Evolutionary conservation across 2,888 invertebrate species (phyloP), one percentile per base, ranked within the genome.

Genomic region (Julus scanicus): DNA sequence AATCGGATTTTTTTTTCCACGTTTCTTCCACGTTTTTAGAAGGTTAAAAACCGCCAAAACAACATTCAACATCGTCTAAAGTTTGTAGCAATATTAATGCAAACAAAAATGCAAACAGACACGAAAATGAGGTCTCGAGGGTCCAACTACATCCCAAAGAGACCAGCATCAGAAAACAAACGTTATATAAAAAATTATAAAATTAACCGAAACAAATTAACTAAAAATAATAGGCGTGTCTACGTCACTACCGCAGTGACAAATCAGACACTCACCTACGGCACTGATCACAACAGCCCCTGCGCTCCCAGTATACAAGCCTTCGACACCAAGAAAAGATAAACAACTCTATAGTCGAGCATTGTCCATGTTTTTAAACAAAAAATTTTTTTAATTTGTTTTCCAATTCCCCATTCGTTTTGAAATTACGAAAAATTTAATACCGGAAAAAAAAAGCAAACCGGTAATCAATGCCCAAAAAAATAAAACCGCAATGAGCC

Each of bases 231-330:
- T 80, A 48, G 49, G 86, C 49, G 80, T 80, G 88, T 53, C 85
- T 84, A 84, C 48, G 85, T 88, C 88, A 88, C 84, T 88, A 88
- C 84, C 17, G 57, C 84, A 88, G 85, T 88, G 85, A 88, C 84
- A 88, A 84, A 88, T 88, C 83, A 40, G 83, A 84, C 89, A 89
- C 89, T 89, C 89, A 89, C 89, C 89, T 83, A 89, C 88, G 17
- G 89, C 89, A 89, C 88, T 89, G 88, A 89, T 89, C 89, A 89
- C 89, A 83, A 89, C 89, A 49, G 89, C 89, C 80, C 89, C 89
- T 83, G 89, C 87, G 87, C 89, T 89, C 88, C 89, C 89, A 53
- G 89, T 86, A 88, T 89, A 89, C 80, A 89, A 89, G 89, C 89
- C 89, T 89, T 89, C 86, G 85, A 57, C 37, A 83, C 39, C 63